A percentile compares a stretch with the other conserved stretches of the same genome.
phyloP scores from a whole-genome alignment of 2,113 vertebrate genomes.

The Sphaerodactylus townsendi region DNA sequence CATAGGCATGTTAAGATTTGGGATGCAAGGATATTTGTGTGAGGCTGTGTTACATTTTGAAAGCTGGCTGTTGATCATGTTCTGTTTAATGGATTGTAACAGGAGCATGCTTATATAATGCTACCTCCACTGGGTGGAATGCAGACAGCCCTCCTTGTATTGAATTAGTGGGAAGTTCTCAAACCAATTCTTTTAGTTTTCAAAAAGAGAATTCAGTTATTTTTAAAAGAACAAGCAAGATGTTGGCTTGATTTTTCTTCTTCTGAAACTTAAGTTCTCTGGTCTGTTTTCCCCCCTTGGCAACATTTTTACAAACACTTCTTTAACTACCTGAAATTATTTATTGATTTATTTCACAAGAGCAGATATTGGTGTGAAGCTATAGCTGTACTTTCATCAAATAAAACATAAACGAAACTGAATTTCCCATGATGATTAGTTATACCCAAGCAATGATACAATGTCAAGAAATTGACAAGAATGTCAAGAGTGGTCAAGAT shows the following conservation, averaged over 20 bases:
- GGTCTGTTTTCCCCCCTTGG: background rate
- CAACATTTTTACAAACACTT: background rate
- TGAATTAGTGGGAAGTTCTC: background rate
- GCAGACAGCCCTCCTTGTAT: background rate
- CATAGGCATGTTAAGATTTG: background rate
- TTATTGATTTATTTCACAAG: conserved; percentile 16
- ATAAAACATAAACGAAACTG: background rate
- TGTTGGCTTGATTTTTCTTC: background rate
- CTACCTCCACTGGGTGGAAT: background rate
- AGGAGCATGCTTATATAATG: background rate
- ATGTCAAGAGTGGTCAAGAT: background rate
- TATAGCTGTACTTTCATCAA: background rate
- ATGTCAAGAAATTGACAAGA: conserved; percentile 32
- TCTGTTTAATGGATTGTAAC: background rate
- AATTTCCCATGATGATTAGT: background rate
- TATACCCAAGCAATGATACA: background rate
- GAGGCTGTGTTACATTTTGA: background rate
- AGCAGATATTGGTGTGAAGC: conserved; percentile 19
- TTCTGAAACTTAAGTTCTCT: background rate
- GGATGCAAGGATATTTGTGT: background rate
- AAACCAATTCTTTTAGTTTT: background rate
- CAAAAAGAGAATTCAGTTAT: conserved; percentile 7
- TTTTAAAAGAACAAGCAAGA: background rate
- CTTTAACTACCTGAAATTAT: background rate
- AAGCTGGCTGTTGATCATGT: background rate